A percentile compares a stretch with the other conserved stretches of the same genome.
Conservation (phyloP, 2,888 invertebrate species). For the Thecophora atra region DNA sequence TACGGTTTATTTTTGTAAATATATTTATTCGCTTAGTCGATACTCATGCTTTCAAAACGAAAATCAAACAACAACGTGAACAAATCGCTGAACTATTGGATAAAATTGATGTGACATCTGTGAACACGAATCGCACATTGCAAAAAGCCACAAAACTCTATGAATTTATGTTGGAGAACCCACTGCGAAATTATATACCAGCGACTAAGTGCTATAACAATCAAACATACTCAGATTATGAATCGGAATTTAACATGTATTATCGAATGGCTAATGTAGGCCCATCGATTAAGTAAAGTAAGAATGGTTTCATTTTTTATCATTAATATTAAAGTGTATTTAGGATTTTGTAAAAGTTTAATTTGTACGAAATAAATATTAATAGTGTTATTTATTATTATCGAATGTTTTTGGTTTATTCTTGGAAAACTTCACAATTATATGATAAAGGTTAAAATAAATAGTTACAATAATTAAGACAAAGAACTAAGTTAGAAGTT, state of each 20-base stretch:
- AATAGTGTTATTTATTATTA: background rate
- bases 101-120: constrained; percentile 54
- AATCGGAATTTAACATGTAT: constrained; percentile 64
- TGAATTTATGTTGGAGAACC: constrained; percentile 59
- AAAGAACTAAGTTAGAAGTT: too few species aligned
- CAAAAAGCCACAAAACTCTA: constrained; percentile 55
- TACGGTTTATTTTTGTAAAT: background rate
- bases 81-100: constrained; percentile 59
- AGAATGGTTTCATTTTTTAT: too few species aligned
- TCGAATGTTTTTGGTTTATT: too few species aligned
- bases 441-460: too few species aligned
- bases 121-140: constrained; percentile 54
- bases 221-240: constrained; percentile 59
- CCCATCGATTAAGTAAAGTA: constrained; percentile 49
- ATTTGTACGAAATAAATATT: background rate
- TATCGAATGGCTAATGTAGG: constrained; percentile 64
- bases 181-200: constrained; percentile 60
- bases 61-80: constrained; percentile 56
- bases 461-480: too few species aligned
- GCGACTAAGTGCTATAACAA: constrained; percentile 55
- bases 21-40: constrained; percentile 51
- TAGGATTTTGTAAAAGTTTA: too few species aligned
- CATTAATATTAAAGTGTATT: too few species aligned
- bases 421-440: too few species aligned
- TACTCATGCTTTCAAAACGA: constrained; percentile 51